Evolutionary conservation across 2,888 invertebrate genomes (phyloP).

Genomic region (Pyralis farinalis): DNA sequence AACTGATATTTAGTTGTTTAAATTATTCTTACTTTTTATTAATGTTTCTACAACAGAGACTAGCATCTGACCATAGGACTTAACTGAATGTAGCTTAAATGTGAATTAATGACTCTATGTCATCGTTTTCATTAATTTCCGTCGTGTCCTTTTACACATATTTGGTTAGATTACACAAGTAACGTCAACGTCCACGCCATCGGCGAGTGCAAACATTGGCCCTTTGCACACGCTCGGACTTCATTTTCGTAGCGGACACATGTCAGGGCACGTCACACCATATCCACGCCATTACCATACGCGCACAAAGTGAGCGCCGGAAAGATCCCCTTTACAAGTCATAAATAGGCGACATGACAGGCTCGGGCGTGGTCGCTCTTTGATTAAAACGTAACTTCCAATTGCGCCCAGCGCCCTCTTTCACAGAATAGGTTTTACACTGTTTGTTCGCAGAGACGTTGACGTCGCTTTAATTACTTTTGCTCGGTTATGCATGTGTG

Average conservation of each 20-base stretch:
- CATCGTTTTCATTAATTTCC: not conserved
- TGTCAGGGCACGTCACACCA: conserved; percentile 67
- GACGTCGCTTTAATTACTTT: conserved; percentile 64
- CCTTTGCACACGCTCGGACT: conserved; percentile 45
- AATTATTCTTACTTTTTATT: too few species aligned
- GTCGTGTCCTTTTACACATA: not conserved
- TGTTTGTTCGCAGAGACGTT: conserved; percentile 44
- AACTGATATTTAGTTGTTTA: too few species aligned
- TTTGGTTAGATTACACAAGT: conserved; percentile 13
- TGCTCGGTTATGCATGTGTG: conserved; percentile 50
- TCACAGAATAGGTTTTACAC: conserved; percentile 43
- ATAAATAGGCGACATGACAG: conserved; percentile 62
- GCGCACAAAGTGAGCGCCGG: conserved; percentile 49
- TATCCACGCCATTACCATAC: conserved; percentile 69
- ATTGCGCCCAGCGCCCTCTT: conserved; percentile 48
- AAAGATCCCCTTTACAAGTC: conserved; percentile 64
- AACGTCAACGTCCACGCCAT: conserved; percentile 16
- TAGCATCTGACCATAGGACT: too few species aligned
- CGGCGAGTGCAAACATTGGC: conserved; percentile 29
- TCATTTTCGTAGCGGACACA: conserved; percentile 69
- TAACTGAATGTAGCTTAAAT: too few species aligned
- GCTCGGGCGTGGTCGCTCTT: conserved; percentile 63
- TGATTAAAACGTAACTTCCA: conserved; percentile 70
- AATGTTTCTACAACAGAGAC: too few species aligned
- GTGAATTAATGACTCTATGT: too few species aligned